phyloP scores from a whole-genome alignment of 2,113 vertebrate species.

The Nipponia nippon region DNA sequence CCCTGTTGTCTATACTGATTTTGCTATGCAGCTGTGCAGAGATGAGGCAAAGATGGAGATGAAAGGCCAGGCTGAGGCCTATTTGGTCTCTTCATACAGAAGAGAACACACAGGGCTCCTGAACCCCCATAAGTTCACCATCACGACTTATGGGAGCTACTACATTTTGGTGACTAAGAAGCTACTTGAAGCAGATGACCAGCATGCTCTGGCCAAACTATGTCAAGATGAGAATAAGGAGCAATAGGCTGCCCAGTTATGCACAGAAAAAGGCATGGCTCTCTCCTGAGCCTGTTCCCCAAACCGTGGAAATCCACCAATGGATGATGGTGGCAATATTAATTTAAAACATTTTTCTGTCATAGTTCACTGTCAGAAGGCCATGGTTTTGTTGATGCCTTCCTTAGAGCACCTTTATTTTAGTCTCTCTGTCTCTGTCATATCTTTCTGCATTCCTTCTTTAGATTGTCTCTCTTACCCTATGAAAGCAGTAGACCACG shows the following conservation, averaged over 20 bases:
- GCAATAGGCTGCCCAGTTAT: neutral
- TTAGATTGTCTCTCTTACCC: neutral
- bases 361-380: neutral
- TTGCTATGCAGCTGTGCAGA: neutral
- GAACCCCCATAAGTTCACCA: accelerated
- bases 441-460: neutral
- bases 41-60: neutral
- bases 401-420: neutral
- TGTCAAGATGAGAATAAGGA: neutral
- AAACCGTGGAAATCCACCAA: neutral
- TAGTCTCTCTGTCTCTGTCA: neutral
- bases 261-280: neutral
- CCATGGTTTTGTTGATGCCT: neutral
- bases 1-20: neutral
- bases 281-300: neutral
- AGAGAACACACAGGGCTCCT: neutral
- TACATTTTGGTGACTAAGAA: neutral
- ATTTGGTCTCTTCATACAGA: neutral
- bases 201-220: neutral
- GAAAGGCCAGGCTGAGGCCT: neutral
- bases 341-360: neutral
- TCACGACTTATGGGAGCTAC: accelerated
- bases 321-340: neutral
- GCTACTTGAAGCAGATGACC: neutral
- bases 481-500: neutral